A percentile compares a stretch with the other conserved stretches of the same genome.
These are phyloP conservation scores for Leucania comma DNA, from an alignment of 2,888 invertebrate genomes.

Conservation along the genomic window DNA sequence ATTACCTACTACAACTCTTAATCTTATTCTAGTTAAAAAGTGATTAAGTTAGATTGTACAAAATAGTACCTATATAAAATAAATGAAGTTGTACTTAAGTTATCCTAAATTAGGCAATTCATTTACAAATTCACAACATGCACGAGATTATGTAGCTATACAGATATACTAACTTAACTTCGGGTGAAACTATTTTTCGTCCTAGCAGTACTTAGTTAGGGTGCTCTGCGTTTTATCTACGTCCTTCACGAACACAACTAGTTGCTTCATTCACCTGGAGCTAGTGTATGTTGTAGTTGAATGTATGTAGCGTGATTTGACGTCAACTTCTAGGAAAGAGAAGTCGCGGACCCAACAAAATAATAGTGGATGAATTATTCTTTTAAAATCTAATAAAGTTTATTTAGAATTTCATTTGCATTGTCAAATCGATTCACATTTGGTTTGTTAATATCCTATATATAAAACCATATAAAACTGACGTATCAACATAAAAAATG, in stretches of 20 bases:
- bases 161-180: conserved; percentile 26
- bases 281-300: conserved; percentile 2
- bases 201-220: conserved; percentile 27
- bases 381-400: neutral
- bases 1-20: neutral
- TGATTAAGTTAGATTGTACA: neutral
- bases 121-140: conserved; percentile 4
- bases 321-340: neutral
- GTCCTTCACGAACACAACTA: conserved; percentile 41
- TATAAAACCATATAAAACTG: too few relatives aligned
- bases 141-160: conserved; percentile 11
- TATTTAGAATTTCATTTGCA: neutral
- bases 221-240: conserved; percentile 37
- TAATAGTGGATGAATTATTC: neutral
- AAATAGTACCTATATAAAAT: neutral
- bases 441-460: too few relatives aligned
- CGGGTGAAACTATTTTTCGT: conserved; percentile 32
- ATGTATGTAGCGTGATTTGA: neutral
- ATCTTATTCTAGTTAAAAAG: neutral
- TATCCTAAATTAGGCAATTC: conserved; percentile 1
- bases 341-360: neutral
- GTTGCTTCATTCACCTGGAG: conserved; percentile 34
- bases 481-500: neutral
- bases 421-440: neutral
- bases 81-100: conserved; percentile 10